phyloP scores from a whole-genome alignment of 2,888 invertebrate genomes.

The Agrochola lychnidis region DNA sequence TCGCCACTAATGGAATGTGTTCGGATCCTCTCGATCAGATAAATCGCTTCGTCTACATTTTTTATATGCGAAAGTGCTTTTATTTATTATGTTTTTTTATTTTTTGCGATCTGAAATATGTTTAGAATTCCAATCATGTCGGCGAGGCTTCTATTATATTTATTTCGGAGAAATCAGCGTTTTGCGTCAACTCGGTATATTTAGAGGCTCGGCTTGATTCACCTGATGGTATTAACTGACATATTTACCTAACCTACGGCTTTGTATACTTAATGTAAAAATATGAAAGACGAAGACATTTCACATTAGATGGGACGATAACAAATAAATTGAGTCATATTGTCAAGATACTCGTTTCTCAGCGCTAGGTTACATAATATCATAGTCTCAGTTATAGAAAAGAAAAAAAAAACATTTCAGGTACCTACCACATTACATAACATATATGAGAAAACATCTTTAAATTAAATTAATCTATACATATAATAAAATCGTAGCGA shows the following conservation, averaged over 20 bases:
- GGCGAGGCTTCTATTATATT: constrained; percentile 9
- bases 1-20: constrained; percentile 42
- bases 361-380: too few species aligned
- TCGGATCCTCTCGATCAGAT: constrained; percentile 23
- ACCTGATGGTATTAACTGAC: constrained; percentile 13
- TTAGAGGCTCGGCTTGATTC: neutral
- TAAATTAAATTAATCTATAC: too few species aligned
- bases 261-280: constrained; percentile 1
- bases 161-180: constrained; percentile 16
- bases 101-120: constrained; percentile 25
- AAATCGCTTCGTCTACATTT: constrained; percentile 34
- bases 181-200: constrained; percentile 1
- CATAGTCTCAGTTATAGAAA: too few species aligned
- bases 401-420: too few species aligned
- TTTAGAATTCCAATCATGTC: constrained; percentile 41
- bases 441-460: too few species aligned
- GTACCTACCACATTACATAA: too few species aligned
- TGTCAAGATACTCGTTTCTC: neutral
- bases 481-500: too few species aligned
- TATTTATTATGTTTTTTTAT: constrained; percentile 7
- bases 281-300: neutral
- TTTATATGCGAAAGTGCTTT: constrained; percentile 36
- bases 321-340: neutral
- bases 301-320: neutral
- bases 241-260: neutral